Conservation (phyloP, 2,797 vertebrate genomes). For the Anolis apletophallus region DNA sequence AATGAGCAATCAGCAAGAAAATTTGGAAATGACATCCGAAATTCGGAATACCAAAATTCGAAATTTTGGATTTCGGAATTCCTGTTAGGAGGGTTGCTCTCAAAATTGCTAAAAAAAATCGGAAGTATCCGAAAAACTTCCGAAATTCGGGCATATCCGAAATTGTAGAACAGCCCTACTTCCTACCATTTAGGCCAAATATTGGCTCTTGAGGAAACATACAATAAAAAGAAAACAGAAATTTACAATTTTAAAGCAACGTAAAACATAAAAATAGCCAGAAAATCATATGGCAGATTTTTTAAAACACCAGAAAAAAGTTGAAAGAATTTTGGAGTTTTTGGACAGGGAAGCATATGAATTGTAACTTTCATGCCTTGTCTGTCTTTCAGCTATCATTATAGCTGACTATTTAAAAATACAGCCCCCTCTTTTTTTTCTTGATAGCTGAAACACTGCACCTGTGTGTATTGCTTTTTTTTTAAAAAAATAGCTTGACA, state of each 20-base stretch:
- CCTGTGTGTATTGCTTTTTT: background rate
- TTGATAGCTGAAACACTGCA: constrained; percentile 30
- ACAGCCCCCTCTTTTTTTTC: constrained; percentile 8
- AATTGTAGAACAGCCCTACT: too few relatives aligned
- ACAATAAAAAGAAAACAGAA: background rate
- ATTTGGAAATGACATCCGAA: too few relatives aligned
- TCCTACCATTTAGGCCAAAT: background rate
- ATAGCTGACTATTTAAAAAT: constrained; percentile 39
- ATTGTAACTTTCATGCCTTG: background rate
- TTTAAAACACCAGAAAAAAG: background rate
- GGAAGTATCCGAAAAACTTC: too few relatives aligned
- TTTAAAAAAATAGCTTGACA: constrained; percentile 1
- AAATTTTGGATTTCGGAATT: too few relatives aligned
- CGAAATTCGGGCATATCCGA: too few relatives aligned
- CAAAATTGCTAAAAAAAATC: too few relatives aligned
- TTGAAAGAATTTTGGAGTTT: background rate
- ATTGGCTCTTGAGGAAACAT: background rate
- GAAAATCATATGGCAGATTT: background rate
- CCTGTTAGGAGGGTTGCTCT: too few relatives aligned
- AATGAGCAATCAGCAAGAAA: too few relatives aligned
- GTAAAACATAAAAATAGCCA: background rate
- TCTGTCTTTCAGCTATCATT: constrained; percentile 23
- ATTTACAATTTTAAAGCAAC: background rate
- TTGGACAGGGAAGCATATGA: background rate
- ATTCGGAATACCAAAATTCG: too few relatives aligned